Evolutionary conservation across 2,113 vertebrate genomes (phyloP).

Genomic region (Pandion haliaetus): DNA sequence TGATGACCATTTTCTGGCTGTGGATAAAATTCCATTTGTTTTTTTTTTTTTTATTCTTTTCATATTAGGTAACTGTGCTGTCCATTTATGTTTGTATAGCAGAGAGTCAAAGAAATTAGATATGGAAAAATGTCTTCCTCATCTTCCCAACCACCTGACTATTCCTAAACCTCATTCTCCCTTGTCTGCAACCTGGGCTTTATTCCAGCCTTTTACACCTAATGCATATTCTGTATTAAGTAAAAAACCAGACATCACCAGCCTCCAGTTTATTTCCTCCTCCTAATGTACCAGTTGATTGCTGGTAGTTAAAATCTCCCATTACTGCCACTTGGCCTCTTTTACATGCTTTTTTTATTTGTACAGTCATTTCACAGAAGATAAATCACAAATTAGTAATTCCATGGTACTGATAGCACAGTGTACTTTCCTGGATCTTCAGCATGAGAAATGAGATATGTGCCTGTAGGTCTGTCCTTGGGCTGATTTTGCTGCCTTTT

Average conservation of each 20-base stretch:
- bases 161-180: neutral
- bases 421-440: neutral
- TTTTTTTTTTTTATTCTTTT: neutral
- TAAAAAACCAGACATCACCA: neutral
- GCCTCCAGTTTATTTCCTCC: neutral
- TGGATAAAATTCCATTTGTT: neutral
- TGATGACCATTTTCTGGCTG: neutral
- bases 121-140: neutral
- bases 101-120: neutral
- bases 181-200: neutral
- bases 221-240: neutral
- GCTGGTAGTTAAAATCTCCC: neutral
- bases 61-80: fast-evolving
- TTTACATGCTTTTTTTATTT: neutral
- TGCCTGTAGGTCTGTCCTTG: neutral
- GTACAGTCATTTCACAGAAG: constrained; percentile 11
- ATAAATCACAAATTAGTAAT: constrained; percentile 27
- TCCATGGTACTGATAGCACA: neutral
- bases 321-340: neutral
- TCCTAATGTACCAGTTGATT: neutral
- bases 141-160: neutral
- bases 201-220: neutral
- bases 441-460: neutral
- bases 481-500: neutral
- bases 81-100: neutral